phyloP scores from a whole-genome alignment of 2,888 invertebrate genomes.

The Himalopsyche kuldschensis region DNA sequence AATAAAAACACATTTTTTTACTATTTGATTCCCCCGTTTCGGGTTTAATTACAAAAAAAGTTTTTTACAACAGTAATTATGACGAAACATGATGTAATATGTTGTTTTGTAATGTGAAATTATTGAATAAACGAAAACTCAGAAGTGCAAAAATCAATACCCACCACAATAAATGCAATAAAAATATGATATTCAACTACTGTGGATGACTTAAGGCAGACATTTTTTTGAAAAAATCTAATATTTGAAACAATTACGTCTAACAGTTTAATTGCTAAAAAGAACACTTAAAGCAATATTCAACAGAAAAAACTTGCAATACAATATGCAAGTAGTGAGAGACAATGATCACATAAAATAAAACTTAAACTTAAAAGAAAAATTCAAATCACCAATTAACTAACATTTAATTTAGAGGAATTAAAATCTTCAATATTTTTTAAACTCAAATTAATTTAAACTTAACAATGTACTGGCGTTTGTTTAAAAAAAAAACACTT shows the following conservation, averaged over 20 bases:
- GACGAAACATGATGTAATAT: background rate
- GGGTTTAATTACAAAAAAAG: background rate
- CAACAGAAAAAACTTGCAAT: background rate
- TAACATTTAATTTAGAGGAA: background rate
- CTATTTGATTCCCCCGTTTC: background rate
- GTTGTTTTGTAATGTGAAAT: background rate
- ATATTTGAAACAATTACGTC: background rate
- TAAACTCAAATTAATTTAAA: background rate
- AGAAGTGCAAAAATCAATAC: background rate
- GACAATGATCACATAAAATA: background rate
- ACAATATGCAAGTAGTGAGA: background rate
- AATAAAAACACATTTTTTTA: background rate
- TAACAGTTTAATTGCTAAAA: background rate
- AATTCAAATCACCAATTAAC: background rate
- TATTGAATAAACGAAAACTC: background rate
- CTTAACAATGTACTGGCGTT: background rate
- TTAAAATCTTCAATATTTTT: background rate
- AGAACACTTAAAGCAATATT: background rate
- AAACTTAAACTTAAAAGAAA: background rate
- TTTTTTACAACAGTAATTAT: background rate
- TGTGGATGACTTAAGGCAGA: background rate
- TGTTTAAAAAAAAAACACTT: background rate
- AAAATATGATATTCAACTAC: background rate
- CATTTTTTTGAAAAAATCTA: background rate
- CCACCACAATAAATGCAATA: background rate